phyloP scores from a whole-genome alignment of 2,113 vertebrate genomes.

The Nicator chloris region DNA sequence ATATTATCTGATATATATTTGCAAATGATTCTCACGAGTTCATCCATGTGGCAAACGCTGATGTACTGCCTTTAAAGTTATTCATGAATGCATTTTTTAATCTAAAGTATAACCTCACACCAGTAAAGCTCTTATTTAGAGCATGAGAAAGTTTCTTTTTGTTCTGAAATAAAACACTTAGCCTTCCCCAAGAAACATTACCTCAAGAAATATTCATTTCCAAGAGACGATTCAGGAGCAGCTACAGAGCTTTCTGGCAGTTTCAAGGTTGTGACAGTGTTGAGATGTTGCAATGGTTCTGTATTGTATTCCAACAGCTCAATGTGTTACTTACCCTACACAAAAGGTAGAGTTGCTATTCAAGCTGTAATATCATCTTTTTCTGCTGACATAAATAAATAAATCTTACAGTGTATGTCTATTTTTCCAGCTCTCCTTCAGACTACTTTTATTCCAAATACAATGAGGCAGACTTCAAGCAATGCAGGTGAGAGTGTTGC shows the following conservation, averaged over 20 bases:
- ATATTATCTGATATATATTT: background rate
- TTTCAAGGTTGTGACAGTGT: background rate
- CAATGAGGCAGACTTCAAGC: background rate
- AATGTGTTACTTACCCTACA: background rate
- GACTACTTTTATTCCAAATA: background rate
- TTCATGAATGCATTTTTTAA: constrained; percentile 19
- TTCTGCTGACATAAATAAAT: background rate
- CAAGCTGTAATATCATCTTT: background rate
- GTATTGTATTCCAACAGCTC: background rate
- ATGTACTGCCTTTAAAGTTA: constrained; percentile 6
- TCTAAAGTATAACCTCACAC: background rate
- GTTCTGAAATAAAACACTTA: background rate
- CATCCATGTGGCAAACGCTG: constrained; percentile 13
- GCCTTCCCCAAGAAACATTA: background rate
- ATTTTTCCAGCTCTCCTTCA: background rate
- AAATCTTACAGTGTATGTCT: background rate
- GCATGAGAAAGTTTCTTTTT: background rate
- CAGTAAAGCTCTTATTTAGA: background rate
- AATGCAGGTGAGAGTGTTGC: background rate
- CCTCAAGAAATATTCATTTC: background rate
- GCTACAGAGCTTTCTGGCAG: background rate
- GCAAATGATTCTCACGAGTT: constrained; percentile 2
- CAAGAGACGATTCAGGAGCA: background rate
- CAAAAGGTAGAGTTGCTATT: background rate
- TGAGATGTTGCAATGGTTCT: background rate